Evolutionary conservation across 2,888 invertebrate species (phyloP).

Genomic region (Standfussiana lucernea): DNA sequence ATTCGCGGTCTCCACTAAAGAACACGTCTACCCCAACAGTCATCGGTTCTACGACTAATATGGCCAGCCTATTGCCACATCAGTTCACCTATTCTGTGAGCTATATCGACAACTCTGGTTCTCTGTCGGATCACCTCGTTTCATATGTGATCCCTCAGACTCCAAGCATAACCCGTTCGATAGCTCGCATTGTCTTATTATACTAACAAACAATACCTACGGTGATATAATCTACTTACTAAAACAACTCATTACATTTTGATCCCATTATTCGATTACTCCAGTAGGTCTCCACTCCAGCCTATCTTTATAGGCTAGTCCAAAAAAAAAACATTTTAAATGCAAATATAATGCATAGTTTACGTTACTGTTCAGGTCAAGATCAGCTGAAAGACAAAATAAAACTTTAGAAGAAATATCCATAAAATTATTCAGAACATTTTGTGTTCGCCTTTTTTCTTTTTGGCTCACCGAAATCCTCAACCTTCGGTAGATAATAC

Average conservation of each 20-base stretch:
- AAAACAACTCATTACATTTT: not conserved
- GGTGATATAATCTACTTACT: not conserved
- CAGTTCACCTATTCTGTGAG: too few relatives aligned
- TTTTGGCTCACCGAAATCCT: slow-evolving; percentile 32
- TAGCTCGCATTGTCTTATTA: not conserved
- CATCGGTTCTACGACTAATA: too few relatives aligned
- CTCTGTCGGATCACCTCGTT: too few relatives aligned
- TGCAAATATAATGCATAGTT: slow-evolving; percentile 54
- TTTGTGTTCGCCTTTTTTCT: slow-evolving; percentile 39
- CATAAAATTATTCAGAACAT: slow-evolving; percentile 52
- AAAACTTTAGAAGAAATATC: slow-evolving; percentile 42
- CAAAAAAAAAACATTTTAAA: slow-evolving; percentile 54
- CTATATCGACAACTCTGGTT: too few relatives aligned
- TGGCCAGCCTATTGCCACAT: too few relatives aligned
- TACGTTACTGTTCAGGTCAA: slow-evolving; percentile 52
- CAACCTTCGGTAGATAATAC: slow-evolving; percentile 39
- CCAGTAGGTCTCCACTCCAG: slow-evolving; percentile 5
- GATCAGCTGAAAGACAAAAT: slow-evolving; percentile 36
- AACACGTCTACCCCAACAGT: too few relatives aligned
- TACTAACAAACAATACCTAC: not conserved
- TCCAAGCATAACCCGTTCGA: too few relatives aligned
- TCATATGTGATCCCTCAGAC: too few relatives aligned
- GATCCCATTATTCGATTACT: slow-evolving; percentile 18
- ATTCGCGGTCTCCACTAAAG: too few relatives aligned
- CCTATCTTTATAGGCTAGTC: too few relatives aligned